phyloP scores from a whole-genome alignment of 2,113 vertebrate species.

The Hystrix cristata region DNA sequence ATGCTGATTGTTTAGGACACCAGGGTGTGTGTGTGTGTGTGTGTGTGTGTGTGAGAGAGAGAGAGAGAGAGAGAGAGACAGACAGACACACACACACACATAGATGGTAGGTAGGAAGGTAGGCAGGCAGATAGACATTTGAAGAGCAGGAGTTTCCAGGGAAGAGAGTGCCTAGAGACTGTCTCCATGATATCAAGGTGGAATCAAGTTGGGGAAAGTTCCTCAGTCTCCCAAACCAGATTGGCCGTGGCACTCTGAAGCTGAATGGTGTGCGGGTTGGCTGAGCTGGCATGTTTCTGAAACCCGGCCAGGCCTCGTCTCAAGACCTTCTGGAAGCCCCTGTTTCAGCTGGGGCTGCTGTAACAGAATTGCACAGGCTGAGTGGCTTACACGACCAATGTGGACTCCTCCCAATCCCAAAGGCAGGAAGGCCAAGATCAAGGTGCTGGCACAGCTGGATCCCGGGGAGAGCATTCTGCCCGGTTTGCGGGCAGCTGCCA shows the following conservation, averaged over 20 bases:
- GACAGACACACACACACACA: too few relatives aligned
- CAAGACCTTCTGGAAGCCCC: background rate
- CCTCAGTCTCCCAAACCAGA: background rate
- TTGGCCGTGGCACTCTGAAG: background rate
- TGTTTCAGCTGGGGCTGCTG: background rate
- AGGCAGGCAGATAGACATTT: background rate
- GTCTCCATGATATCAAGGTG: background rate
- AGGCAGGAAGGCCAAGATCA: background rate
- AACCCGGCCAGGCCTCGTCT: background rate
- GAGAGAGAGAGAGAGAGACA: too few relatives aligned
- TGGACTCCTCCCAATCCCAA: background rate
- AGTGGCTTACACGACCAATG: background rate
- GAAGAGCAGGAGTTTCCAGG: background rate
- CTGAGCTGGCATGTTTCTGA: background rate
- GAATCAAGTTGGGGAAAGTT: background rate
- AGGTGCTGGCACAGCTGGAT: background rate
- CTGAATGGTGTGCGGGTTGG: background rate
- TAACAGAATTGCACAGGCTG: too few relatives aligned
- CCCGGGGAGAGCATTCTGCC: background rate
- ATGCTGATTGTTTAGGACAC: background rate
- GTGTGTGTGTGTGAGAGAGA: background rate
- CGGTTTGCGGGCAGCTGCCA: background rate
- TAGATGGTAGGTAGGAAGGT: too few relatives aligned
- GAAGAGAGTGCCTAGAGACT: background rate
- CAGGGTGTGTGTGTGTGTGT: background rate